Evolutionary conservation across 2,797 vertebrate genomes (phyloP).

Genomic region (Malurus splendens): DNA sequence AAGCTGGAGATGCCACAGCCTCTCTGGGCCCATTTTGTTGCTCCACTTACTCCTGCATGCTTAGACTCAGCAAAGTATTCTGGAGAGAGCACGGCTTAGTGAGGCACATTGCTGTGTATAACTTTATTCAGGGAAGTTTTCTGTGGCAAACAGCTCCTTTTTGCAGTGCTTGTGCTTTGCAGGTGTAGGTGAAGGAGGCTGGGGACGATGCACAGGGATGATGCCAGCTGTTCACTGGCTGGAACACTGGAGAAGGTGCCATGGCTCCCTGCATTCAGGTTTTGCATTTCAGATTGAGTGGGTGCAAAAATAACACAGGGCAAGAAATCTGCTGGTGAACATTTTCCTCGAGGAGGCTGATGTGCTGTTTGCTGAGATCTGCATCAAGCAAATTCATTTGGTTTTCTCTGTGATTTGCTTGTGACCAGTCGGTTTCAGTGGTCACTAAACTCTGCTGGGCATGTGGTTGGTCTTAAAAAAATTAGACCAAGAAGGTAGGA

Average conservation of each 20-base stretch:
- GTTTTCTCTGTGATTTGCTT: background rate
- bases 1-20: background rate
- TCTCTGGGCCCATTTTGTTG: background rate
- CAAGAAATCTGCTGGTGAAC: background rate
- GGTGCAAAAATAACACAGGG: background rate
- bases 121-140: background rate
- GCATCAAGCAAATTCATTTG: background rate
- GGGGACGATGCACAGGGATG: accelerated
- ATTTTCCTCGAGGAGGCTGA: background rate
- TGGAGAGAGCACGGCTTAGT: background rate
- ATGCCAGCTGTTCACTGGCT: background rate
- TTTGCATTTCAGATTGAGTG: background rate
- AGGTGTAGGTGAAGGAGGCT: background rate
- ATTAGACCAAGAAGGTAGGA: background rate
- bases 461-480: background rate
- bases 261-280: background rate
- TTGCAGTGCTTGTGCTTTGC: background rate
- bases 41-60: background rate
- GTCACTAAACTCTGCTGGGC: background rate
- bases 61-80: background rate
- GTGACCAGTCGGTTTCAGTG: background rate
- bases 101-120: background rate
- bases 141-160: background rate
- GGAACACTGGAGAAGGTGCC: background rate
- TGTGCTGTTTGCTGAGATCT: background rate